Evolutionary conservation across 1,140 invertebrate species (phyloP), one percentile per base, ranked within the genome.

Genomic region (Achroia grisella): DNA sequence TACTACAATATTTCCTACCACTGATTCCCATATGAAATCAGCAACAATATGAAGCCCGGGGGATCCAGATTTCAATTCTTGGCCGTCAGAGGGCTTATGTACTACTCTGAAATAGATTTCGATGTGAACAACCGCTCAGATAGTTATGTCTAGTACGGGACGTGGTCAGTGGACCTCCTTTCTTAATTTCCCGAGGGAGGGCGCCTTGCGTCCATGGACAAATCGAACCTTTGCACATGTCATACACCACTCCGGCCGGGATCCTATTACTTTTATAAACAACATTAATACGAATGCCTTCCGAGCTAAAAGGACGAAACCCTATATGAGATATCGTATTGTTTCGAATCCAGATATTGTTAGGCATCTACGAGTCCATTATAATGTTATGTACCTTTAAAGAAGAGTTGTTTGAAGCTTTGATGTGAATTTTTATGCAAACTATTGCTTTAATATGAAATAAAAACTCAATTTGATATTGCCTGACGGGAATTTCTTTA

Each of bases 151-250:
- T 17, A 11, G 35, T 37, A 23, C 35, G 51, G 50, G 62, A 69
- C 57, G 67, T 71, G 77, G 77, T 73, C 75, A 72, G 52, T 46
- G 39, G 29, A 69, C 74, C 64, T 58, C 62, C 67, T 60, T 73
- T 60, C 56, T 67, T 78, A 82, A 80, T 82, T 82, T 80, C 78
- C 78, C 77, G 48, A 11, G 77, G 75, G 75, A 71, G 27, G 15
- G 34, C 47, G 65, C 52, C 59, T 68, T 68, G 40, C 59, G 68
- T 62, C 56, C 68, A 57, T 54, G 62, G 63, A 71, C 72, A 76
- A 75, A 81, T 81, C 72, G 74, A 78, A 78, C 70, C 61, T 68
- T 63, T 62, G 17, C 33, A 37, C 35, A 37, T 37, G 35, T 37
- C 35, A 37, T 37, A 17, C 14, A 35, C 33, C 14, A 39, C 46